These are phyloP conservation scores for Marisa cornuarietis DNA, from an alignment of 1,140 invertebrate genomes.

Conservation along the genomic window DNA sequence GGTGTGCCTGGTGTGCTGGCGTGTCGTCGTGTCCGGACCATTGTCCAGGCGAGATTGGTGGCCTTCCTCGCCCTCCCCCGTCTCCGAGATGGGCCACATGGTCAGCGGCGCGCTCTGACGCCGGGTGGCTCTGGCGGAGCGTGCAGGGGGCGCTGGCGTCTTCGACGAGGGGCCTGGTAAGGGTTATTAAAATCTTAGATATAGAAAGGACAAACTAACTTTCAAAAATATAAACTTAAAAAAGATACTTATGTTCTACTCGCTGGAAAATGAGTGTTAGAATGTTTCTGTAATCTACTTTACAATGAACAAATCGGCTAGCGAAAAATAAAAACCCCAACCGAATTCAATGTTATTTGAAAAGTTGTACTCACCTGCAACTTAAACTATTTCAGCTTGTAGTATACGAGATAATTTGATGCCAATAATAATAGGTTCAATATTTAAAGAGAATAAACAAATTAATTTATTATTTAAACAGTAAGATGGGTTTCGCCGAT, in stretches of 20 bases:
- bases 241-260: background rate
- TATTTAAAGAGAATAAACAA: too few relatives aligned
- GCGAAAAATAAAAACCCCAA: background rate
- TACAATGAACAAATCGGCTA: background rate
- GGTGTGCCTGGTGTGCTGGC: too few relatives aligned
- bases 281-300: background rate
- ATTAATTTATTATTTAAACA: too few relatives aligned
- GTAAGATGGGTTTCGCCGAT: too few relatives aligned
- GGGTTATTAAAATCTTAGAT: background rate
- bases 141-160: background rate
- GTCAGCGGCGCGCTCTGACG: conserved; percentile 6
- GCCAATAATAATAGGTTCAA: too few relatives aligned
- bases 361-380: too few relatives aligned
- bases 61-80: background rate
- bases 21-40: too few relatives aligned
- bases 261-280: background rate
- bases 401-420: too few relatives aligned
- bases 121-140: background rate
- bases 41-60: too few relatives aligned
- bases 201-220: background rate
- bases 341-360: too few relatives aligned
- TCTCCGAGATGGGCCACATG: conserved; percentile 18
- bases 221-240: background rate
- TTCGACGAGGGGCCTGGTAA: background rate
- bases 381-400: too few relatives aligned